Evolutionary conservation across 2,113 vertebrate species (phyloP), one percentile per base, ranked within the genome.

Genomic region (Elephantulus edwardii): DNA sequence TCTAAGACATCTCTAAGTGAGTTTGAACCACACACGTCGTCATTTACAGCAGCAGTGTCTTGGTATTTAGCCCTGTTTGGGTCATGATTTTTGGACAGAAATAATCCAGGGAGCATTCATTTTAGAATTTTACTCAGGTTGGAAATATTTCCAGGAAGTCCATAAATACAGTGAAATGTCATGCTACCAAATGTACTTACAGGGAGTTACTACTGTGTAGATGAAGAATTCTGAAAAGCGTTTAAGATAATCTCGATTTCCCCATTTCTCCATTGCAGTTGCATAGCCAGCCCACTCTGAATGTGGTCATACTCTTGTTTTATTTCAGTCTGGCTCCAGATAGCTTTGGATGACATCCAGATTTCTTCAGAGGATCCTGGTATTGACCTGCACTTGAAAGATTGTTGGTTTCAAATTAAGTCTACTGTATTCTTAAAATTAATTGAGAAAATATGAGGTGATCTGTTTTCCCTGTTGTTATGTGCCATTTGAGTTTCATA

Each of bases 361-460:
- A 22, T 33, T 62, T 52, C 48, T 52, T n/a, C 33, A 44, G 8
- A 68, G 44, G 70, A 42, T 74, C 10, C 58, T 62, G 3, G 56
- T 78, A 62, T 60, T 81, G 28, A 38, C 16, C 80, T 72, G 10
- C 11, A 58, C 2, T 90, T 86, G 24, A 22, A n/a, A 86, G 16
- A 64, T 8, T 74, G 2, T n/a, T 54, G 9, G 2, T 60, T 35
- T 76, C 17, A 42, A 26, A 42, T 44, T 38, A 19, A 60, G 17
- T 78, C 40, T 78, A 82, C 40, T 86, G 60, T 54, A 9, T 86
- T 70, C 50, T 79, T 83, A 85, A 40, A 91, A 81, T 91, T 86
- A 89, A 88, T 93, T 46, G 72, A 83, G 48, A 48, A 64, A 79
- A 48, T 68, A 44, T 83, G 38, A 77, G 33, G n/a, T 8, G 6